A percentile compares a stretch with the other conserved stretches of the same genome.
Evolutionary conservation across 2,888 invertebrate species (phyloP).

Genomic region (Drosophila neonasuta): DNA sequence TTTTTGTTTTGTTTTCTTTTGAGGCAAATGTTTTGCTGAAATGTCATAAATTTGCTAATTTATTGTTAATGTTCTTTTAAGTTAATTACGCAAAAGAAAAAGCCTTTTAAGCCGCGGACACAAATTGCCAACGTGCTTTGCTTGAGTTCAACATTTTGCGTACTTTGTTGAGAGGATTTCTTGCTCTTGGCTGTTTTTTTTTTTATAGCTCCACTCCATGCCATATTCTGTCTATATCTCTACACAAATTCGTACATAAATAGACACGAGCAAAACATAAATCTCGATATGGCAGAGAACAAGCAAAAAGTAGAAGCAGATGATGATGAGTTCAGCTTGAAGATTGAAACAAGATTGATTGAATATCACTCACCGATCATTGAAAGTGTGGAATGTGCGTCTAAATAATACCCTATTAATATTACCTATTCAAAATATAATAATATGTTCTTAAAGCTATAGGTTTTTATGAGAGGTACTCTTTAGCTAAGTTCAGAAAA

Average conservation of each 20-base stretch:
- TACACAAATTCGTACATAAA: neutral
- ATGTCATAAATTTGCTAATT: constrained; percentile 69
- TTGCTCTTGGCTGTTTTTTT: neutral
- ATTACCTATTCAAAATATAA: too few relatives aligned
- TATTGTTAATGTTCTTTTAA: constrained; percentile 68
- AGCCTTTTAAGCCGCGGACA: constrained; percentile 41
- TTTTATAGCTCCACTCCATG: constrained; percentile 3
- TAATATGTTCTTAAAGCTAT: too few relatives aligned
- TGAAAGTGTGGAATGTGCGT: neutral
- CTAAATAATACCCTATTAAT: neutral
- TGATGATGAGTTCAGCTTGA: constrained; percentile 12
- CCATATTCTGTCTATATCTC: neutral
- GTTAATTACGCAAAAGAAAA: constrained; percentile 68
- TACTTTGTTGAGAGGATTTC: constrained; percentile 25
- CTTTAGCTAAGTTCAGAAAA: too few relatives aligned
- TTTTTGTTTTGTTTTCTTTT: constrained; percentile 11
- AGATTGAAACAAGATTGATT: constrained; percentile 5
- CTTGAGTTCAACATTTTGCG: constrained; percentile 17
- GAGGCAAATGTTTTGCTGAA: constrained; percentile 53
- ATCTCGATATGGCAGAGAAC: neutral
- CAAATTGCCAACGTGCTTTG: constrained; percentile 48
- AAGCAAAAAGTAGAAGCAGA: neutral
- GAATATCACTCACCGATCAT: neutral
- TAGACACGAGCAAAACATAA: constrained; percentile 1
- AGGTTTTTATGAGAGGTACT: too few relatives aligned